Evolutionary conservation across 2,888 invertebrate species (phyloP).

Genomic region (Chloromyia formosa): DNA sequence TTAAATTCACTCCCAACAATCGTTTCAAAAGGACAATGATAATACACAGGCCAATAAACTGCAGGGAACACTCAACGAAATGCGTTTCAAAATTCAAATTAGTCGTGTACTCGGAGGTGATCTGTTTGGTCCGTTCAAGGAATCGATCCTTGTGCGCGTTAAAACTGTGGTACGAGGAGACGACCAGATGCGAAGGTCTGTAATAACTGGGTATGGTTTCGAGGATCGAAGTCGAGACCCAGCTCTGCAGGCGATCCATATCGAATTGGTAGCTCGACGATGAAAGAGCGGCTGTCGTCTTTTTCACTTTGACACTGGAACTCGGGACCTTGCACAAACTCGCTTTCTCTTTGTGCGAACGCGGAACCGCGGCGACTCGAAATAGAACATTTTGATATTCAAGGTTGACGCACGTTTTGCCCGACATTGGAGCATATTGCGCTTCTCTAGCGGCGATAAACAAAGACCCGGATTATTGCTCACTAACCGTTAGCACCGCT

Average conservation of each 20-base stretch:
- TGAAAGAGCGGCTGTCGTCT: neutral
- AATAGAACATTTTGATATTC: constrained; percentile 28
- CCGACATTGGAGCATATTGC: constrained; percentile 38
- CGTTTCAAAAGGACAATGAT: constrained; percentile 43
- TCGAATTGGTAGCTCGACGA: neutral
- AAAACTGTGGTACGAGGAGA: constrained; percentile 38
- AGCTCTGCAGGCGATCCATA: constrained; percentile 20
- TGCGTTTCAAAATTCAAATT: constrained; percentile 37
- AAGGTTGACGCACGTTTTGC: constrained; percentile 26
- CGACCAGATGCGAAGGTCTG: constrained; percentile 42
- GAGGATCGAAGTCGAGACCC: constrained; percentile 33
- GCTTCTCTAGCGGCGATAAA: neutral
- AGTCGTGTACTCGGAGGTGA: neutral
- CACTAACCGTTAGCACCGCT: neutral
- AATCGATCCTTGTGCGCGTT: constrained; percentile 29
- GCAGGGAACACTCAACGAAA: constrained; percentile 43
- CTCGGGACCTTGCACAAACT: constrained; percentile 7
- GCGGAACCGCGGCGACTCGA: constrained; percentile 13
- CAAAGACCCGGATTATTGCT: neutral
- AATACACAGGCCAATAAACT: constrained; percentile 45
- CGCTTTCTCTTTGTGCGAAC: constrained; percentile 1
- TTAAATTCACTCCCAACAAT: constrained; percentile 42
- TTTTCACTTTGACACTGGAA: constrained; percentile 16
- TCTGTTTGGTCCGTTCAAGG: neutral
- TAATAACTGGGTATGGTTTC: constrained; percentile 30